Evolutionary conservation across 2,797 vertebrate genomes (phyloP).

Genomic region (Propithecus perrieri): DNA sequence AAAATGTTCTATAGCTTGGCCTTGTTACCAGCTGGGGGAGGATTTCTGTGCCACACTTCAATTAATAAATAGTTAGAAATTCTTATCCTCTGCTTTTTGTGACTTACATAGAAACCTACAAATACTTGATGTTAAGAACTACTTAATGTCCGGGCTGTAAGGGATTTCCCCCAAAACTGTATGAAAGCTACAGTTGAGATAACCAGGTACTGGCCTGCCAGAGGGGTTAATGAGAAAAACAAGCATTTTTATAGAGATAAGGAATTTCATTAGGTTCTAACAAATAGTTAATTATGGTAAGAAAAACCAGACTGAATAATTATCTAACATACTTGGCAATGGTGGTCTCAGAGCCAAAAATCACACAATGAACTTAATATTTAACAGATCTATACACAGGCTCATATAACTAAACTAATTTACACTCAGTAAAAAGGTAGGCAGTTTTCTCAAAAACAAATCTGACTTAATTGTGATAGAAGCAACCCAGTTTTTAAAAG

Average conservation of each 20-base stretch:
- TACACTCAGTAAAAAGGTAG: not conserved
- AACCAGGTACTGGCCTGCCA: not conserved
- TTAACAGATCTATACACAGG: not conserved
- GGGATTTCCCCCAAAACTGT: not conserved
- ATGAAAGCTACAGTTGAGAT: not conserved
- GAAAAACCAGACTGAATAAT: not conserved
- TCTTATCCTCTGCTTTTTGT: not conserved
- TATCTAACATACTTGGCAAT: not conserved
- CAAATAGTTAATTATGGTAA: not conserved
- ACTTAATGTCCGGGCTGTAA: not conserved
- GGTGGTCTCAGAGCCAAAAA: not conserved
- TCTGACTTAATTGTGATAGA: not conserved
- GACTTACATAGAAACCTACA: not conserved
- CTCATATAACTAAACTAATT: not conserved
- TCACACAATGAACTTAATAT: not conserved
- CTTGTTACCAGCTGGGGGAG: not conserved
- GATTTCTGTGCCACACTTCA: not conserved
- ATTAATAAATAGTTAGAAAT: not conserved
- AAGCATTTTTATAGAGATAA: not conserved
- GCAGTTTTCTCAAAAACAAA: conserved; percentile 27
- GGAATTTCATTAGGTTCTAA: not conserved
- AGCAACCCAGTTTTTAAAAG: conserved; percentile 28
- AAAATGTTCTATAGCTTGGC: not conserved
- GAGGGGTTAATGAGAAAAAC: not conserved
- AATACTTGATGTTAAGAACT: not conserved